phyloP scores from a whole-genome alignment of 2,797 vertebrate genomes.

The Sebastiscus tertius region DNA sequence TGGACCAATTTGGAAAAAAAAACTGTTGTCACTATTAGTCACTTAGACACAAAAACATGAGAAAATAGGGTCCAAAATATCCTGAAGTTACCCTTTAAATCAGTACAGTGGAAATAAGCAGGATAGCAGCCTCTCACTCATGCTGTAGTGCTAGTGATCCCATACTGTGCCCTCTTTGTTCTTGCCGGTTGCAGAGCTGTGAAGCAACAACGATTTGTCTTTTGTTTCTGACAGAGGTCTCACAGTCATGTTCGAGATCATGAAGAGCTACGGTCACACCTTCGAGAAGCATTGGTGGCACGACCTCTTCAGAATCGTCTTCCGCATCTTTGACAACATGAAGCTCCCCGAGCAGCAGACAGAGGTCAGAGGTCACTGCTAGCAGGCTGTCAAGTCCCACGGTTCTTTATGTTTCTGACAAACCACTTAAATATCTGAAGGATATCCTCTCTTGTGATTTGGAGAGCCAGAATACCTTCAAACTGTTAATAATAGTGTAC shows the following conservation, averaged over 20 bases:
- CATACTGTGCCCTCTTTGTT: background rate
- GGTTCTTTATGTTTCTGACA: background rate
- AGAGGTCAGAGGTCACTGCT: slow-evolving; percentile 83
- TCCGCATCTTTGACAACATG: slow-evolving; percentile 98
- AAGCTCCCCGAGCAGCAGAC: slow-evolving; percentile 97
- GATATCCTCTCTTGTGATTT: background rate
- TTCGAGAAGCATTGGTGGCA: slow-evolving; percentile 99
- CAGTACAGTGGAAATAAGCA: background rate
- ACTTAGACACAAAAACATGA: background rate
- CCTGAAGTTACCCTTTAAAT: no score
- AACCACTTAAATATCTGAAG: background rate
- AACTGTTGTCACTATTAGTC: no score
- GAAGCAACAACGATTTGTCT: background rate
- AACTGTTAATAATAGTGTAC: background rate
- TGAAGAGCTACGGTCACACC: slow-evolving; percentile 96
- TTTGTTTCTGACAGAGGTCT: slow-evolving; percentile 85
- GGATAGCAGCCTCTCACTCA: no score
- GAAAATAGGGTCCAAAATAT: background rate
- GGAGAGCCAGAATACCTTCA: background rate
- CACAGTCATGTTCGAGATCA: slow-evolving; percentile 99
- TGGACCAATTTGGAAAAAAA: no score
- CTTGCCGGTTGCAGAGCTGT: background rate
- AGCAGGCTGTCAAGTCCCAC: background rate
- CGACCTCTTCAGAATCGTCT: slow-evolving; percentile 95
- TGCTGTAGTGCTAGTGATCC: background rate